Percentiles rank a stretch among this genome's conserved stretches.
Evolutionary conservation across 2,888 invertebrate genomes (phyloP).

Genomic region (Eupithecia abbreviata): DNA sequence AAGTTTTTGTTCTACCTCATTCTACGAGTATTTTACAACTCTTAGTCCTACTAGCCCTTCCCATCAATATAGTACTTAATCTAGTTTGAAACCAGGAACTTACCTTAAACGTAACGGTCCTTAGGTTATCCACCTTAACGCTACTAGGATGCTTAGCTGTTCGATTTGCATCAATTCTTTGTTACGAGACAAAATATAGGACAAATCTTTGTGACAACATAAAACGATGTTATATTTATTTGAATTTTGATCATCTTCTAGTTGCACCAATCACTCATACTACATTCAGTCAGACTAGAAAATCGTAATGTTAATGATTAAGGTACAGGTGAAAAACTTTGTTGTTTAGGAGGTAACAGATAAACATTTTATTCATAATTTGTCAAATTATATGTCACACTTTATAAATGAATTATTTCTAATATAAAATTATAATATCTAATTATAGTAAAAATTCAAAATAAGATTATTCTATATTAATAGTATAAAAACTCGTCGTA

Average conservation of each 20-base stretch:
- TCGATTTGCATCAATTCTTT: conserved; percentile 16
- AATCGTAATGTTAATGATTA: background rate
- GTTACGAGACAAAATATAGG: background rate
- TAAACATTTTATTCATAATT: too few relatives aligned
- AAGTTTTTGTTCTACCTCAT: background rate
- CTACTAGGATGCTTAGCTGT: conserved; percentile 14
- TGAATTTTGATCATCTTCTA: background rate
- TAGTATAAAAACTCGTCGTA: too few relatives aligned
- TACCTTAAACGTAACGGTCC: conserved; percentile 16
- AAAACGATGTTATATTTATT: background rate
- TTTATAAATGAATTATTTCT: too few relatives aligned
- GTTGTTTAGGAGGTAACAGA: too few relatives aligned
- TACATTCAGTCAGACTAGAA: background rate
- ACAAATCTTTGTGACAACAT: background rate
- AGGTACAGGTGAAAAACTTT: background rate
- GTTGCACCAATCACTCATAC: background rate
- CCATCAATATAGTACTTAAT: background rate
- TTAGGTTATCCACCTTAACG: conserved; percentile 27
- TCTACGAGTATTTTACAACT: background rate
- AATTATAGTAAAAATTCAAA: too few relatives aligned
- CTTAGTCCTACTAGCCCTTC: background rate
- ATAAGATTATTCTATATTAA: too few relatives aligned
- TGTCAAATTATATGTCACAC: too few relatives aligned
- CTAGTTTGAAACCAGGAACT: background rate
- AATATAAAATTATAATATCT: too few relatives aligned